Percentiles rank a stretch among this genome's conserved stretches.
Conservation (phyloP, 2,113 vertebrate species). For the Spilogale gracilis region DNA sequence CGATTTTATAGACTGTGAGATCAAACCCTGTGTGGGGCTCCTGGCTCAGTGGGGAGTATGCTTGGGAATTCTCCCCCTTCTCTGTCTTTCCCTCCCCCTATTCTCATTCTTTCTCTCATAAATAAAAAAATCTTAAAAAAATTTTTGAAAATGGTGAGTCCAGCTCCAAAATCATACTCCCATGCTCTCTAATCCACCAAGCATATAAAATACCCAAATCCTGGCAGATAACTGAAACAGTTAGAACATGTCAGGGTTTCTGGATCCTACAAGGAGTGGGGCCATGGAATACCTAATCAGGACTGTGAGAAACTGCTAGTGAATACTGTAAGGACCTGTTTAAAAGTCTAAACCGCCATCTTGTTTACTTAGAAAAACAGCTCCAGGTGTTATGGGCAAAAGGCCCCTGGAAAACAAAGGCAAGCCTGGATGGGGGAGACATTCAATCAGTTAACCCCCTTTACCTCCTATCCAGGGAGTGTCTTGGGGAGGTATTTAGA, state of each 20-base stretch:
- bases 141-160: neutral
- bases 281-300: neutral
- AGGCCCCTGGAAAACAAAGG: too few species aligned
- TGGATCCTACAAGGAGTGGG: neutral
- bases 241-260: neutral
- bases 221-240: neutral
- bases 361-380: too few species aligned
- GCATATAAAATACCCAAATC: neutral
- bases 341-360: too few species aligned
- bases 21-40: neutral
- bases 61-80: neutral
- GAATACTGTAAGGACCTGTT: neutral
- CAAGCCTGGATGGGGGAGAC: too few species aligned
- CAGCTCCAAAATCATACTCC: neutral
- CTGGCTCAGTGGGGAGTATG: neutral
- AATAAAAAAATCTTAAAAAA: neutral
- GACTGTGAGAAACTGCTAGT: neutral
- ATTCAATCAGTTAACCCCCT: too few species aligned
- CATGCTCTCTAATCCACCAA: neutral
- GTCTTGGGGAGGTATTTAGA: too few species aligned
- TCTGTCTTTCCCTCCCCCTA: neutral
- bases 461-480: too few species aligned
- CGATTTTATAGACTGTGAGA: neutral
- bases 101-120: neutral
- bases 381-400: too few species aligned